Evolutionary conservation across 2,113 vertebrate genomes (phyloP).

Genomic region (Menidia beryllina): DNA sequence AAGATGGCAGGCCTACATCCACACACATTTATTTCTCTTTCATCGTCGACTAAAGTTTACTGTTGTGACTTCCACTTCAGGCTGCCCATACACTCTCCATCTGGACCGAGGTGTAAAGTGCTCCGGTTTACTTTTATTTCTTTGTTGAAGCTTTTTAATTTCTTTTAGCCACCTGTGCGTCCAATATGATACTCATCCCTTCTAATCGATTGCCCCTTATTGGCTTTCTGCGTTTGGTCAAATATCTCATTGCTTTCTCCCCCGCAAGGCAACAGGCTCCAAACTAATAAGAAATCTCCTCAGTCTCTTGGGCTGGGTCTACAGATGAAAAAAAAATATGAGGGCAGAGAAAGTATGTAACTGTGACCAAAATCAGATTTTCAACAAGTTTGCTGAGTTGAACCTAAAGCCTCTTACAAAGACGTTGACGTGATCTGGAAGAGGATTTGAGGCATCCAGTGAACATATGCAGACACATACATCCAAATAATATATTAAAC

Average conservation of each 20-base stretch:
- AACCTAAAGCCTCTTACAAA: conserved; percentile 42
- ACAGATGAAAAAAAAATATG: conserved; percentile 76
- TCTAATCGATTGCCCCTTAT: conserved; percentile 84
- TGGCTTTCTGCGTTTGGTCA: conserved; percentile 82
- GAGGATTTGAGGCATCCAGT: conserved; percentile 15
- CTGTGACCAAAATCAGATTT: conserved; percentile 68
- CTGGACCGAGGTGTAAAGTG: conserved; percentile 45
- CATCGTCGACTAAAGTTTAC: conserved; percentile 17
- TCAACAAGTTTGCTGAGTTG: conserved; percentile 61
- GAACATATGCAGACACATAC: too few relatives aligned
- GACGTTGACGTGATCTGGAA: conserved; percentile 22
- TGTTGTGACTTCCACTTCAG: conserved; percentile 37
- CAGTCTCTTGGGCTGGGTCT: conserved; percentile 66
- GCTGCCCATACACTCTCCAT: conserved; percentile 1
- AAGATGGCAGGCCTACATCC: not conserved
- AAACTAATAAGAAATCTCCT: conserved; percentile 82
- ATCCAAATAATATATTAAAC: too few relatives aligned
- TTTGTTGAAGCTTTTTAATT: conserved; percentile 77
- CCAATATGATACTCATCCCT: conserved; percentile 78
- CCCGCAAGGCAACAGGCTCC: conserved; percentile 76
- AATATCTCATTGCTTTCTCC: conserved; percentile 75
- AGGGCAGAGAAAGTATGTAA: conserved; percentile 64
- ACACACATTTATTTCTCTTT: not conserved
- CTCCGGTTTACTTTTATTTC: conserved; percentile 57
- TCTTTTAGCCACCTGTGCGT: conserved; percentile 78